These are phyloP conservation scores for Apis cerana DNA, from an alignment of 1,140 invertebrate genomes.

Conservation along the genomic window DNA sequence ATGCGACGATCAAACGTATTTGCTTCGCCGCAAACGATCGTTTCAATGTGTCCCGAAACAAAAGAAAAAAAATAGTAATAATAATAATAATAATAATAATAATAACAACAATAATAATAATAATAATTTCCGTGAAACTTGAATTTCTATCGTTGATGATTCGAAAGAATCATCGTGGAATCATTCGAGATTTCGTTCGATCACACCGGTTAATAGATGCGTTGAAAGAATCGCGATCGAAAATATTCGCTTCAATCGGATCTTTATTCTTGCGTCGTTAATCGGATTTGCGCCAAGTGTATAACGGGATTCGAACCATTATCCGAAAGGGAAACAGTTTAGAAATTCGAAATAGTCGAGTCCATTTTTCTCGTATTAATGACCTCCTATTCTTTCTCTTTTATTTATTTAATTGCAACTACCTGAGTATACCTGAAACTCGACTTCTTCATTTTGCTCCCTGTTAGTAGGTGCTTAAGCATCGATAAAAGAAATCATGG, in stretches of 20 bases:
- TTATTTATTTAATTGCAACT: too few relatives aligned
- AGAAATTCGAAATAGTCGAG: not conserved
- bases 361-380: conserved; percentile 13
- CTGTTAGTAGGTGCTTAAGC: not conserved
- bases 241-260: not conserved
- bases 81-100: too few relatives aligned
- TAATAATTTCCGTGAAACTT: not conserved
- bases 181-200: too few relatives aligned
- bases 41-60: not conserved
- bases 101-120: too few relatives aligned
- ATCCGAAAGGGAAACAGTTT: not conserved
- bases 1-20: not conserved
- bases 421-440: not conserved
- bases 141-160: not conserved
- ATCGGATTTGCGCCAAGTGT: conserved; percentile 1
- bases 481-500: not conserved
- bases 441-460: not conserved
- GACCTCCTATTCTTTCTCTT: not conserved
- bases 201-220: too few relatives aligned
- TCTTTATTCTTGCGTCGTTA: conserved; percentile 2
- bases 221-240: not conserved
- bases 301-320: not conserved
- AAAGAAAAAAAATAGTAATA: too few relatives aligned
- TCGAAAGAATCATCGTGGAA: too few relatives aligned
- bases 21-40: not conserved